Percentiles rank a stretch among this genome's conserved stretches.
Conservation (phyloP, 1,140 invertebrate genomes). For the Atopsyche davidsoni region DNA sequence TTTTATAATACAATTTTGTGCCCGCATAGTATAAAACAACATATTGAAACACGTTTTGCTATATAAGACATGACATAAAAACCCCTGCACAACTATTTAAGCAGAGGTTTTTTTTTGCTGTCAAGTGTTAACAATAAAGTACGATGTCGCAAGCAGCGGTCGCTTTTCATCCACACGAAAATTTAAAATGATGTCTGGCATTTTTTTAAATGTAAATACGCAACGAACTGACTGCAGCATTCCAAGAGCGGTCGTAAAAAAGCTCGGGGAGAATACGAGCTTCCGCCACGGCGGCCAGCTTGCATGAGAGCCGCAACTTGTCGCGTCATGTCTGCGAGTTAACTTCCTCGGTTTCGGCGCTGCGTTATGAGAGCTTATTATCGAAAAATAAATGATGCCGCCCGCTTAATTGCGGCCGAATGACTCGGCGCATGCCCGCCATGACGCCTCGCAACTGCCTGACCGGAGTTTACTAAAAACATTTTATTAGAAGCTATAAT, state of each 20-base stretch:
- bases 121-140: too few relatives aligned
- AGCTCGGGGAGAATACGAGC: not conserved
- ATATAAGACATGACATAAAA: too few relatives aligned
- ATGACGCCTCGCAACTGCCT: not conserved
- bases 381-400: constrained; percentile 2
- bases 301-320: not conserved
- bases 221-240: not conserved
- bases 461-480: not conserved
- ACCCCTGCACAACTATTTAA: too few relatives aligned
- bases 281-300: too few relatives aligned
- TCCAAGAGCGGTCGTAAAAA: constrained; percentile 6
- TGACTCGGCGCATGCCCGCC: constrained; percentile 4
- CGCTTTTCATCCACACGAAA: too few relatives aligned
- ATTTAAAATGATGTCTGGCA: not conserved
- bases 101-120: too few relatives aligned
- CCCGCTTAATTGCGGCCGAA: constrained; percentile 4
- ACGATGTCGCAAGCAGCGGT: too few relatives aligned
- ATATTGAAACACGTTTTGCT: too few relatives aligned
- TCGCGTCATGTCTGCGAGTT: not conserved
- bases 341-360: not conserved
- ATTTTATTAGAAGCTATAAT: not conserved
- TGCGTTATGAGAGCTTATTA: constrained; percentile 3
- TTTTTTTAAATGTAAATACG: constrained; percentile 8
- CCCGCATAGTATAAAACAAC: too few relatives aligned
- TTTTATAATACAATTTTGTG: too few relatives aligned